Conservation (phyloP, 2,797 vertebrate genomes). For the Chelon labrosus region DNA sequence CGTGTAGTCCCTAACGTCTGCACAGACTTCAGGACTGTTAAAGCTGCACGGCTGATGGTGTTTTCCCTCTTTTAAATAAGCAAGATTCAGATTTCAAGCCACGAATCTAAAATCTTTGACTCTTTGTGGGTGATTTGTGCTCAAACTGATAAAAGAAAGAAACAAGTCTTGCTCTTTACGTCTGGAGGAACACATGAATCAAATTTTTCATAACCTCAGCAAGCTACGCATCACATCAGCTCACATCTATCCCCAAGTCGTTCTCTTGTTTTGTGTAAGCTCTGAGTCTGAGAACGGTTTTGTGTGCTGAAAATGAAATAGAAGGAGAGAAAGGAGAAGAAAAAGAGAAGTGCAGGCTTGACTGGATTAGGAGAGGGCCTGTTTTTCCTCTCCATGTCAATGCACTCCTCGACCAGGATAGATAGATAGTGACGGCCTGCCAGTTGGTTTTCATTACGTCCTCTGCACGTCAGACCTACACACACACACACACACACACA, state of each 20-base stretch:
- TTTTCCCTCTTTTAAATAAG: background rate
- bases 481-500: constrained; percentile 16
- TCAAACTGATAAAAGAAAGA: background rate
- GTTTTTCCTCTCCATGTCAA: constrained; percentile 79
- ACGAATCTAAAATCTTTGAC: too few species aligned
- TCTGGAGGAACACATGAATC: background rate
- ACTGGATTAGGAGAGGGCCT: constrained; percentile 74
- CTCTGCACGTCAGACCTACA: constrained; percentile 72
- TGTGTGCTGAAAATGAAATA: constrained; percentile 63
- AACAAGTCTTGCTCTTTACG: background rate
- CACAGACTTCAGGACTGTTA: background rate
- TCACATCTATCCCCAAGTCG: constrained; percentile 6
- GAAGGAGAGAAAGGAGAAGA: constrained; percentile 36
- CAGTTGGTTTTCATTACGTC: constrained; percentile 88
- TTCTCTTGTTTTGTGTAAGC: constrained; percentile 25
- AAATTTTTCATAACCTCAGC: constrained; percentile 1
- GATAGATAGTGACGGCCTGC: constrained; percentile 85
- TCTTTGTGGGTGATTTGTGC: background rate
- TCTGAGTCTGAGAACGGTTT: constrained; percentile 50
- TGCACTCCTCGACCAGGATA: constrained; percentile 67
- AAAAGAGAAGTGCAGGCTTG: constrained; percentile 59
- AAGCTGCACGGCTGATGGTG: background rate
- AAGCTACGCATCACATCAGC: background rate
- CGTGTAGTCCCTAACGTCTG: background rate
- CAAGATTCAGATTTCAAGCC: background rate